phyloP scores from a whole-genome alignment of 1,140 invertebrate genomes.

The Mesaphorura yosii region DNA sequence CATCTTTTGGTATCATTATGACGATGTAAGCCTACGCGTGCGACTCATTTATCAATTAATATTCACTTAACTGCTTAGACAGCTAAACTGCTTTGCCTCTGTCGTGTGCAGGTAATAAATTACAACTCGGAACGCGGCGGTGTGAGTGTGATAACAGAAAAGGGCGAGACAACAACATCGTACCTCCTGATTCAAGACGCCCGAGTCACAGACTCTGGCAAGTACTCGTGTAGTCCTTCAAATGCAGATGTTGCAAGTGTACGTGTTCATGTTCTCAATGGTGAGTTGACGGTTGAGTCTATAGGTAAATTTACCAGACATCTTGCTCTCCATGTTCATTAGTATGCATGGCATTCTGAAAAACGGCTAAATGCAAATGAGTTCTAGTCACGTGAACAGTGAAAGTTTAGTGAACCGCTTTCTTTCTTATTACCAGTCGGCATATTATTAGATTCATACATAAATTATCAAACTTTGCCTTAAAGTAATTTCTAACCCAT shows the following conservation, averaged over 20 bases:
- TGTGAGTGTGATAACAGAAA: conserved; percentile 79
- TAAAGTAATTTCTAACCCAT: background rate
- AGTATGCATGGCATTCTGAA: no score
- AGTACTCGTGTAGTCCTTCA: conserved; percentile 79
- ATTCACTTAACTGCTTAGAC: no score
- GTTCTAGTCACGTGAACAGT: no score
- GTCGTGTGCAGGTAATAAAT: conserved; percentile 70
- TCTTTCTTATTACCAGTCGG: no score
- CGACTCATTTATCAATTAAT: background rate
- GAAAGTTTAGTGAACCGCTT: no score
- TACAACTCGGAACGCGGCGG: conserved; percentile 81
- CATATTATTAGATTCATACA: no score
- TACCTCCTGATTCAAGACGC: conserved; percentile 80
- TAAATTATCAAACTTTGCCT: no score
- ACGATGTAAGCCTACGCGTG: conserved; percentile 52
- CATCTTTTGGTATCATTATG: conserved; percentile 89
- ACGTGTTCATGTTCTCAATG: conserved; percentile 75
- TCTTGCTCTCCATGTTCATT: no score
- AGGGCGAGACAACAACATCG: conserved; percentile 75
- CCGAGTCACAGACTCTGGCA: conserved; percentile 69
- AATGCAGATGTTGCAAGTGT: conserved; percentile 78
- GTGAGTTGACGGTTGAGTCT: no score
- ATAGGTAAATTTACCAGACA: no score
- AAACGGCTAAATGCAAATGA: no score
- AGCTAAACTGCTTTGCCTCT: background rate